These are phyloP conservation scores for Lycia hirtaria DNA, from an alignment of 2,888 invertebrate species.

Conservation along the genomic window DNA sequence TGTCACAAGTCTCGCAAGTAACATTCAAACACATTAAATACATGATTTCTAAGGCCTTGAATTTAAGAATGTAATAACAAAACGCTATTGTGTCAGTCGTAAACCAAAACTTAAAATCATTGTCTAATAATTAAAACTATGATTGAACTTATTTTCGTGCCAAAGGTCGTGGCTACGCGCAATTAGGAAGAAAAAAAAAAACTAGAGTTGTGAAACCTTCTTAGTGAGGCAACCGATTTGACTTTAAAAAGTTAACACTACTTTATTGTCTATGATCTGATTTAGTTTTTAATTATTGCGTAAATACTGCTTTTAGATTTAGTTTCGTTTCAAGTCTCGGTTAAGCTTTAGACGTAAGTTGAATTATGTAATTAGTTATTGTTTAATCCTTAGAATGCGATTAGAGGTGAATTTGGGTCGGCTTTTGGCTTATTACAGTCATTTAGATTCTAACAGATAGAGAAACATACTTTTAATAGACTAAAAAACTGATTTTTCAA, in stretches of 20 bases:
- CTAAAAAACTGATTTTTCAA: too few species aligned
- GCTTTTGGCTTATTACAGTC: too few species aligned
- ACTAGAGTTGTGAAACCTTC: constrained; percentile 28
- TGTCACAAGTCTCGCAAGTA: constrained; percentile 22
- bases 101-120: constrained; percentile 31
- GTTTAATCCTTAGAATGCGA: too few species aligned
- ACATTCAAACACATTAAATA: constrained; percentile 20
- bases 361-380: not conserved
- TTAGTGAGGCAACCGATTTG: constrained; percentile 18
- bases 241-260: constrained; percentile 11
- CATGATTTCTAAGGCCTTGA: constrained; percentile 31
- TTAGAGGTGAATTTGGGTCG: too few species aligned
- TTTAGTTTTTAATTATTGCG: constrained; percentile 15
- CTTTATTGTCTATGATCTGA: constrained; percentile 20
- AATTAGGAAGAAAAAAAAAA: constrained; percentile 32
- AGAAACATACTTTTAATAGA: too few species aligned
- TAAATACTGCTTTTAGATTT: not conserved
- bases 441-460: too few species aligned
- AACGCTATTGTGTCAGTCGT: constrained; percentile 29
- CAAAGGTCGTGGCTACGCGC: constrained; percentile 35
- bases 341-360: not conserved
- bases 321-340: not conserved
- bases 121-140: constrained; percentile 40
- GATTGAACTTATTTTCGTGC: constrained; percentile 37
- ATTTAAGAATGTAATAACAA: constrained; percentile 26